Base-by-base conservation (phyloP, 2,888 invertebrate species). In the Scaptomyza cyrtandrae region DNA sequence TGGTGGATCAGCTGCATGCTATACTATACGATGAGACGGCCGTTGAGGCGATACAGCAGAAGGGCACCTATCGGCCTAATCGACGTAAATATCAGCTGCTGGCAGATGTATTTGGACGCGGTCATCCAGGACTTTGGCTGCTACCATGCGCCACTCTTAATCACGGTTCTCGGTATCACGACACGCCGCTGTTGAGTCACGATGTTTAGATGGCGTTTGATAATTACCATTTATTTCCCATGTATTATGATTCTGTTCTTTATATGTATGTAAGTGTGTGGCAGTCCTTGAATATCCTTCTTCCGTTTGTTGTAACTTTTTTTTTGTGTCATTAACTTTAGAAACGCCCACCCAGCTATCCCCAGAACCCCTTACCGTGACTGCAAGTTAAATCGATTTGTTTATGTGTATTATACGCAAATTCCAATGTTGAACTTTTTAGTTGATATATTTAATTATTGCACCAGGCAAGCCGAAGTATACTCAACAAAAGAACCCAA, bases 1-100 rank as follows among this genome's bases (percentile, higher is more conserved):
- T 97, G 92, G 95, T 96, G 78, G 97, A 97, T 93, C 96, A 97
- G 92, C 93, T 97, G 76, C 95, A 96, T 90, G 96, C 96, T 9
- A 96, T 97, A 83, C 94, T 97, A 72, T 94, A 95, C 62, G 97
- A 97, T 89, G 97, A 97, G 92, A 97, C 97, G 19, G 95, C 96
- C 0, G 94, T 97, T 0, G 97, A 97, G 90, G 95, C 96, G 81
- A 94, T 96, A 43, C 95, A 95, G 91, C 93, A 94, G 75, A 94
- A 94, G 86, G 95, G 96, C 33, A 93, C 95, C 46, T 93, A 93
- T 80, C 93, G 95, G 43, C 94, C 95, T 27, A 93, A 94, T 87
- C 94, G 94, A 80, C 93, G 94, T 55, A 94, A 94, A 83, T 93
- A 95, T 90, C 93, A 94, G 44, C 92, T 97, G 52, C 91, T 97